phyloP scores from a whole-genome alignment of 2,113 vertebrate species.

The Raja brachyura region DNA sequence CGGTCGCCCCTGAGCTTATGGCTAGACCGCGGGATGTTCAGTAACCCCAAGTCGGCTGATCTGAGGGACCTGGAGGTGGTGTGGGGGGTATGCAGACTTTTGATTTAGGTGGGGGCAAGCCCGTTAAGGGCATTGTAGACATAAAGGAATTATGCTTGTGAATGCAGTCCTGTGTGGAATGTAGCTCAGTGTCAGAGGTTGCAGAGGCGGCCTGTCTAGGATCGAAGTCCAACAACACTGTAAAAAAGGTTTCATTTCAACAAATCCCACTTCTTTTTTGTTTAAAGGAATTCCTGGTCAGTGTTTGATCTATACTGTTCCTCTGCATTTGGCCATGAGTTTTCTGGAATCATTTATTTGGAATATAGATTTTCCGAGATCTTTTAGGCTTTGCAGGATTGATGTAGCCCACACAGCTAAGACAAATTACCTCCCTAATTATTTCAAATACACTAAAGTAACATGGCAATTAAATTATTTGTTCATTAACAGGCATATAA shows the following conservation, averaged over 20 bases:
- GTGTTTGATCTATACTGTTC: neutral
- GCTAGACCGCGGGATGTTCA: too few relatives aligned
- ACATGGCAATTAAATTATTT: slow-evolving; percentile 2
- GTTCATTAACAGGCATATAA: neutral
- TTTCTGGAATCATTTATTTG: neutral
- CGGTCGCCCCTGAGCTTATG: too few relatives aligned
- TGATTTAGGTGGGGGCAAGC: too few relatives aligned
- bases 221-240: neutral
- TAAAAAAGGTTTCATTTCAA: neutral
- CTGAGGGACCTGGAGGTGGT: too few relatives aligned
- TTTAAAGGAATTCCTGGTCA: too few relatives aligned
- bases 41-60: too few relatives aligned
- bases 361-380: neutral
- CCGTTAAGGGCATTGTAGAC: too few relatives aligned
- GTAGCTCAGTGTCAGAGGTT: neutral
- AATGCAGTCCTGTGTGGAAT: too few relatives aligned
- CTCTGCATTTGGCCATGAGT: neutral
- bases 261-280: neutral
- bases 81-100: too few relatives aligned
- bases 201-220: neutral
- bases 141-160: too few relatives aligned
- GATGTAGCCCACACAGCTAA: neutral
- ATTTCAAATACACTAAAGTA: slow-evolving; percentile 10
- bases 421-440: neutral
- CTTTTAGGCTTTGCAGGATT: neutral